Evolutionary conservation across 2,888 invertebrate species (phyloP).

Genomic region (Mimumesa dahlbomi): DNA sequence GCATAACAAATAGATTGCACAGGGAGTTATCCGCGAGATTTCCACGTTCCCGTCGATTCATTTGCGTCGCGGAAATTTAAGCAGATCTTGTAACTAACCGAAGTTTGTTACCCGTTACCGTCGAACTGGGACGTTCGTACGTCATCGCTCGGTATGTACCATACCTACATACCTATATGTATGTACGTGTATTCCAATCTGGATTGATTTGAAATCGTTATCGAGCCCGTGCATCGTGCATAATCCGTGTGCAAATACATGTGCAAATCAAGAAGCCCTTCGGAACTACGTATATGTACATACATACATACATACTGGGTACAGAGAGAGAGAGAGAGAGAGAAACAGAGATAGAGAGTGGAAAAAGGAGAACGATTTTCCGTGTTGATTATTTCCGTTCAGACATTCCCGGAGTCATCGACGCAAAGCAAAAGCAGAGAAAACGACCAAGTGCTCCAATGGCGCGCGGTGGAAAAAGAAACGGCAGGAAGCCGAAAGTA

Average conservation of each 20-base stretch:
- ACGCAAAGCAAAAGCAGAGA: neutral
- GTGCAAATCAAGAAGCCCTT: conserved; percentile 18
- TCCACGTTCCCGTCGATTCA: neutral
- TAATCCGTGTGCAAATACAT: conserved; percentile 6
- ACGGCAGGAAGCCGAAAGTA: conserved; percentile 38
- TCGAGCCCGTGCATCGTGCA: conserved; percentile 30
- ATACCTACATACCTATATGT: too few relatives aligned
- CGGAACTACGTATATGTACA: too few relatives aligned
- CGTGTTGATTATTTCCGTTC: conserved; percentile 49
- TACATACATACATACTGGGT: too few relatives aligned
- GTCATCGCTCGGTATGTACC: conserved; percentile 13
- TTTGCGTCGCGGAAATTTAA: conserved; percentile 1
- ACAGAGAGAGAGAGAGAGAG: too few relatives aligned
- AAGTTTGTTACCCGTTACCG: conserved; percentile 26
- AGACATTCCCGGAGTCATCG: conserved; percentile 2
- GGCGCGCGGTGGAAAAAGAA: conserved; percentile 21
- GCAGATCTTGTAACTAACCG: conserved; percentile 24
- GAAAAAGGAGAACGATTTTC: conserved; percentile 9
- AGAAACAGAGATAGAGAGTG: neutral
- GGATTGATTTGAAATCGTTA: conserved; percentile 44
- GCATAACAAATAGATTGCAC: conserved; percentile 31
- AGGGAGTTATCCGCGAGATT: conserved; percentile 21
- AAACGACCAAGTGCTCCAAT: conserved; percentile 4
- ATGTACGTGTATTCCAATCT: conserved; percentile 10
- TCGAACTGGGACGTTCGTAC: conserved; percentile 10